These are phyloP conservation scores for Chroicocephalus ridibundus DNA, from an alignment of 2,113 vertebrate genomes.

Conservation along the genomic window DNA sequence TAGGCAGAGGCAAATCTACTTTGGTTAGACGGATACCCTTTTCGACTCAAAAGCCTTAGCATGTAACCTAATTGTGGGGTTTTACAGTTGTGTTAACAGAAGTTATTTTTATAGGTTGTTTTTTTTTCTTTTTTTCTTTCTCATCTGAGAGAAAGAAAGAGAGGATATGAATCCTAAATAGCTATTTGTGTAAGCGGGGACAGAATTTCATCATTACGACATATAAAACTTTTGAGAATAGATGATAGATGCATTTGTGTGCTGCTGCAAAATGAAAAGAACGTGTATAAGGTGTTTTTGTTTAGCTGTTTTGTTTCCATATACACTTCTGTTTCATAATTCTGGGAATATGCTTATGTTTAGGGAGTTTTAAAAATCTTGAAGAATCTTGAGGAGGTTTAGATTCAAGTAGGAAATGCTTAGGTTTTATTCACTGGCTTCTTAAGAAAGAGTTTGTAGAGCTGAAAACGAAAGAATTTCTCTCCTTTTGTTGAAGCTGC, in stretches of 20 bases:
- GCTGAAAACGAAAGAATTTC: not conserved
- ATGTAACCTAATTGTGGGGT: not conserved
- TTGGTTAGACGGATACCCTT: not conserved
- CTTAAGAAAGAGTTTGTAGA: not conserved
- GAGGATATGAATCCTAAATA: not conserved
- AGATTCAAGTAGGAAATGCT: not conserved
- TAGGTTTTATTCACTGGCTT: not conserved
- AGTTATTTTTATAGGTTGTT: not conserved
- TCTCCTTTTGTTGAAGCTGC: not conserved
- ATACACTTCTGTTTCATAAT: not conserved
- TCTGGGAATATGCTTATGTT: not conserved
- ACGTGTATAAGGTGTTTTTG: not conserved
- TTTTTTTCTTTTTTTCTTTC: too few relatives aligned
- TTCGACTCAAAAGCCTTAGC: not conserved
- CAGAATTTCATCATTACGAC: not conserved
- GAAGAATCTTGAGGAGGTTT: not conserved
- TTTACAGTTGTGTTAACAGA: not conserved
- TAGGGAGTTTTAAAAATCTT: not conserved
- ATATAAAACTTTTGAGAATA: not conserved
- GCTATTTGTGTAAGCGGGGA: rapidly evolving
- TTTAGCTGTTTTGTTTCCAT: not conserved
- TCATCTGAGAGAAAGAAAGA: rapidly evolving
- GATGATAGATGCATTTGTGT: not conserved
- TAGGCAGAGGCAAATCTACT: not conserved
- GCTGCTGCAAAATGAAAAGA: not conserved